These are phyloP conservation scores for Urocynchramus pylzowi DNA, from an alignment of 2,113 vertebrate species.

Conservation along the genomic window DNA sequence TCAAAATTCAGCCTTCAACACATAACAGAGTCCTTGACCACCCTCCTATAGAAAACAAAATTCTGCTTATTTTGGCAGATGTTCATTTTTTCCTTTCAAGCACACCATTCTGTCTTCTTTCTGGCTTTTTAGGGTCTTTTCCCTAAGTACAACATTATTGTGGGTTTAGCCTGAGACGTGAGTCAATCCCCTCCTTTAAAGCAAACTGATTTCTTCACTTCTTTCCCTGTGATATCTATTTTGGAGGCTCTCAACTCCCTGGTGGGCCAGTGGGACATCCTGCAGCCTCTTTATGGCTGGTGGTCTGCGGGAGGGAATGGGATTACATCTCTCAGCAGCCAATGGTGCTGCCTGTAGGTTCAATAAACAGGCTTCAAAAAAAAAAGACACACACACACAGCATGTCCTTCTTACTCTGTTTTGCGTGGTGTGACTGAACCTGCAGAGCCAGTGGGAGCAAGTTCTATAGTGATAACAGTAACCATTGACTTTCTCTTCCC, in stretches of 20 bases:
- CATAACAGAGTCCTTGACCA: conserved; percentile 11
- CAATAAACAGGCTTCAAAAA: conserved; percentile 29
- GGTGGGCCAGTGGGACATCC: not conserved
- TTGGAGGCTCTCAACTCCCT: conserved; percentile 55
- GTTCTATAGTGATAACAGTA: conserved; percentile 61
- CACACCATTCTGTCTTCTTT: not conserved
- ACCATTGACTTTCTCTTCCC: conserved; percentile 68
- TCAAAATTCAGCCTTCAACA: conserved; percentile 27
- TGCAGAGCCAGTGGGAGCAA: conserved; percentile 41
- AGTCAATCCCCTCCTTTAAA: conserved; percentile 54
- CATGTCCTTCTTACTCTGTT: conserved; percentile 48
- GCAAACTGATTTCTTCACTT: conserved; percentile 46
- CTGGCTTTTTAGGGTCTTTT: conserved; percentile 14
- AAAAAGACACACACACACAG: not conserved
- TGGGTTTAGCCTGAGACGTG: conserved; percentile 16
- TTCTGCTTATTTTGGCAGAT: conserved; percentile 54
- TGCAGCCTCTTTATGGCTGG: conserved; percentile 39
- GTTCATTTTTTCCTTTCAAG: conserved; percentile 23
- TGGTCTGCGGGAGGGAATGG: conserved; percentile 60
- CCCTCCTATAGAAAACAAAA: conserved; percentile 42
- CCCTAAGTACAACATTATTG: not conserved
- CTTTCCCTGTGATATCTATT: conserved; percentile 62
- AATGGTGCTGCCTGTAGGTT: conserved; percentile 65
- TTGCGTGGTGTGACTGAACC: conserved; percentile 53
- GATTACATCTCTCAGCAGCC: conserved; percentile 61